Conservation (phyloP, 2,888 invertebrate genomes). For the Teinopalpus imperialis region DNA sequence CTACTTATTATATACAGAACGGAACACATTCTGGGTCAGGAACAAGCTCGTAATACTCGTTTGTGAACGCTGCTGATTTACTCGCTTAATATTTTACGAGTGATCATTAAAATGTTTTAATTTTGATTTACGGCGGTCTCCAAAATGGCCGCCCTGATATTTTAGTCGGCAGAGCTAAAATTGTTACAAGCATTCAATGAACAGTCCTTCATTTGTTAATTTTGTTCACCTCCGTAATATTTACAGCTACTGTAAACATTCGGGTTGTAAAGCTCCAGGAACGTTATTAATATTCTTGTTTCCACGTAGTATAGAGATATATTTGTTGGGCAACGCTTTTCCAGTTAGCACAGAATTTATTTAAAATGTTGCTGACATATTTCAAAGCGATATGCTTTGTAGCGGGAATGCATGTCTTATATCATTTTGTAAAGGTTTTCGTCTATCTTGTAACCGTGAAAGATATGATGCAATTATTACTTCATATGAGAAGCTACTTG, state of each 20-base stretch:
- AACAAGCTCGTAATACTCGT: constrained; percentile 33
- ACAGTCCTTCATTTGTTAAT: constrained; percentile 74
- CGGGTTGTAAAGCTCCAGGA: constrained; percentile 56
- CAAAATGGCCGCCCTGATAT: constrained; percentile 41
- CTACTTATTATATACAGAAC: too few species aligned
- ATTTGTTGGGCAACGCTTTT: constrained; percentile 22
- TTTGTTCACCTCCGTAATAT: constrained; percentile 63
- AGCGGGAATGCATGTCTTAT: constrained; percentile 16
- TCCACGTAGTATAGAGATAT: constrained; percentile 35
- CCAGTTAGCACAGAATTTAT: constrained; percentile 28
- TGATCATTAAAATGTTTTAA: constrained; percentile 71
- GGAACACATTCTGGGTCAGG: constrained; percentile 36
- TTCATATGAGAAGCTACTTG: background rate
- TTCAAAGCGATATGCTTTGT: constrained; percentile 25
- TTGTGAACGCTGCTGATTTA: constrained; percentile 47
- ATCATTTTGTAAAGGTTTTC: constrained; percentile 13
- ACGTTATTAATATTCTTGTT: constrained; percentile 56
- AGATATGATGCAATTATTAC: constrained; percentile 3
- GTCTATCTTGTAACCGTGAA: constrained; percentile 5
- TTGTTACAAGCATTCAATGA: constrained; percentile 64
- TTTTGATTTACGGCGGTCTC: constrained; percentile 66
- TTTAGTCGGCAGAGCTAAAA: constrained; percentile 46
- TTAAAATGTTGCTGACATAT: constrained; percentile 28
- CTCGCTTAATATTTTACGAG: constrained; percentile 54
- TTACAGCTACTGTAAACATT: constrained; percentile 68